Percentiles rank a stretch among this genome's conserved stretches.
Evolutionary conservation across 2,797 vertebrate genomes (phyloP).

Genomic region (Crocidura indochinensis): DNA sequence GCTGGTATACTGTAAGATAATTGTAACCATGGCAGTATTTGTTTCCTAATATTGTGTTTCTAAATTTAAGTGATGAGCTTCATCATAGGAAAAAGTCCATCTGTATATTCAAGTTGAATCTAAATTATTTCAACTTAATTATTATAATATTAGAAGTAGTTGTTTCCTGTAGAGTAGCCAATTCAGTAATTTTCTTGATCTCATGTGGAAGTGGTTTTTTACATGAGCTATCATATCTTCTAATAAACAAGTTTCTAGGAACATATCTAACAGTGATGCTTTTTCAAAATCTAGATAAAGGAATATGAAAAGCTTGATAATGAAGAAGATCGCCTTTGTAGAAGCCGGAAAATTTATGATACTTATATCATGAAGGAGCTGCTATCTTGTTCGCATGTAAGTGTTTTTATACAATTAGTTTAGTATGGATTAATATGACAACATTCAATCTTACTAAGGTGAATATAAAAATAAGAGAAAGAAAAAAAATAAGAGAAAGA

Average conservation of each 20-base stretch:
- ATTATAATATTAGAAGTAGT: neutral
- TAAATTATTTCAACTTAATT: neutral
- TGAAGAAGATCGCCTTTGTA: conserved; percentile 94
- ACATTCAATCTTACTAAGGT: neutral
- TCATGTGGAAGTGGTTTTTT: neutral
- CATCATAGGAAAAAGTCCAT: neutral
- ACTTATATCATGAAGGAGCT: conserved; percentile 99
- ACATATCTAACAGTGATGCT: rapidly evolving
- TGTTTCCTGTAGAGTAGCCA: neutral
- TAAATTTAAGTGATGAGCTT: neutral
- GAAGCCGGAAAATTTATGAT: conserved; percentile 97
- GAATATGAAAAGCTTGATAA: conserved; percentile 98
- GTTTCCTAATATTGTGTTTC: conserved; percentile 43
- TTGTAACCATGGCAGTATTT: conserved; percentile 33
- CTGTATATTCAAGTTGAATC: neutral
- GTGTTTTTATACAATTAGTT: conserved; percentile 62
- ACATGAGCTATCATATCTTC: neutral
- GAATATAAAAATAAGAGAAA: neutral
- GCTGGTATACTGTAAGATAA: neutral
- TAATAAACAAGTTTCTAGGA: neutral
- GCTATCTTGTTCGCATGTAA: conserved; percentile 97
- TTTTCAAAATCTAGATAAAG: conserved; percentile 93
- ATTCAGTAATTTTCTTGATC: neutral
- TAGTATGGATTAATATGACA: rapidly evolving
- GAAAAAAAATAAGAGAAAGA: neutral